phyloP scores from a whole-genome alignment of 53 echinoderm and acorn worm species.

The Apostichopus leukothele region DNA sequence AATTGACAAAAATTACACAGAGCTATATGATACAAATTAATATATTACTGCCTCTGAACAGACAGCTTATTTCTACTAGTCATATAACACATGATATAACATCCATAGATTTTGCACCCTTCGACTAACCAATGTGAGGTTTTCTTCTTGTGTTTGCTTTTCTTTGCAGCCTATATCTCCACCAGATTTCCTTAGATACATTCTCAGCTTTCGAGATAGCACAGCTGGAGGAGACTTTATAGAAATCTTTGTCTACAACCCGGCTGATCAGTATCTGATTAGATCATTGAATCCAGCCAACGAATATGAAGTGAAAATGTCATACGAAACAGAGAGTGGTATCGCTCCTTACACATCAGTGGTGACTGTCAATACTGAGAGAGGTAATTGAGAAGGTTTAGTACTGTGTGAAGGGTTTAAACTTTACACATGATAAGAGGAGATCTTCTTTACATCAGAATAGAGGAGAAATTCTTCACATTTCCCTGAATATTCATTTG shows the following conservation, averaged over 20 bases:
- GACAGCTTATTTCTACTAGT: too few species aligned
- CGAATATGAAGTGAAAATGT: constrained; percentile 69
- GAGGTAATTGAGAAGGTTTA: constrained; percentile 38
- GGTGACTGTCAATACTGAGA: constrained; percentile 54
- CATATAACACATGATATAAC: too few species aligned
- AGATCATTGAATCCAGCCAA: constrained; percentile 53
- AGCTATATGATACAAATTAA: too few species aligned
- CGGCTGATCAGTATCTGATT: constrained; percentile 56
- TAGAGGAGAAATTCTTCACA: too few species aligned
- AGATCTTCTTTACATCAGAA: too few species aligned
- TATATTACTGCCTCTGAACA: too few species aligned
- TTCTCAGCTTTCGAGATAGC: constrained; percentile 44
- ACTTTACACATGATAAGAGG: too few species aligned
- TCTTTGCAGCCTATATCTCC: constrained; percentile 44
- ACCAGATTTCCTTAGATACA: constrained; percentile 57
- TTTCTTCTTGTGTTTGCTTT: not conserved
- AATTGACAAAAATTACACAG: too few species aligned
- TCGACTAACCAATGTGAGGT: too few species aligned
- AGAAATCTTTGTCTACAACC: constrained; percentile 51
- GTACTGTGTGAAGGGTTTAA: too few species aligned
- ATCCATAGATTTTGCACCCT: too few species aligned
- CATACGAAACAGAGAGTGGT: constrained; percentile 67
- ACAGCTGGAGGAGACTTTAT: constrained; percentile 53
- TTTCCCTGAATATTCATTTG: too few species aligned
- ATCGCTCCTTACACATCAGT: constrained; percentile 64